A percentile compares a stretch with the other conserved stretches of the same genome.
Conservation (phyloP, 2,797 vertebrate genomes). For the Sternotherus odoratus region DNA sequence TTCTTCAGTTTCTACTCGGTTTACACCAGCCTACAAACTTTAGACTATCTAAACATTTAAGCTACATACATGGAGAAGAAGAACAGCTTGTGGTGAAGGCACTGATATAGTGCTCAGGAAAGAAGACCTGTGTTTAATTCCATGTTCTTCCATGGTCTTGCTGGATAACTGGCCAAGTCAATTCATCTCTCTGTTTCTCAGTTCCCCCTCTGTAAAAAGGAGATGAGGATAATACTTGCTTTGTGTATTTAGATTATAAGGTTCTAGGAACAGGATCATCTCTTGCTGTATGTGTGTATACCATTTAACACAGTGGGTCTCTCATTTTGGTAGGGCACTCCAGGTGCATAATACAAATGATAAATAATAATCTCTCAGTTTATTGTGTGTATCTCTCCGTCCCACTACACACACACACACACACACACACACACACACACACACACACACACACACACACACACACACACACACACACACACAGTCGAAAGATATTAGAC, state of each 20-base stretch:
- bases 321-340: neutral
- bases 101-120: neutral
- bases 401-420: neutral
- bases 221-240: neutral
- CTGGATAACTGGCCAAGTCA: rapidly evolving
- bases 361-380: neutral
- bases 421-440: neutral
- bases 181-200: neutral
- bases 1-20: neutral
- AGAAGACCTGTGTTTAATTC: neutral
- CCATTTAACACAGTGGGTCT: neutral
- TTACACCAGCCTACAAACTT: neutral
- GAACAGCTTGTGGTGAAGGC: neutral
- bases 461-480: neutral
- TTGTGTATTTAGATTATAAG: neutral
- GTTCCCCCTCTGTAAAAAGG: neutral
- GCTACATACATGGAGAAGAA: neutral
- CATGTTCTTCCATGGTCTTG: rapidly evolving
- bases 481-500: neutral
- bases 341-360: neutral
- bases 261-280: neutral
- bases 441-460: neutral
- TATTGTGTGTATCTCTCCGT: neutral
- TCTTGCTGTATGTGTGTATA: neutral
- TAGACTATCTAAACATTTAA: neutral